Evolutionary conservation across 2,113 vertebrate species (phyloP).

Genomic region (Mirza zaza): DNA sequence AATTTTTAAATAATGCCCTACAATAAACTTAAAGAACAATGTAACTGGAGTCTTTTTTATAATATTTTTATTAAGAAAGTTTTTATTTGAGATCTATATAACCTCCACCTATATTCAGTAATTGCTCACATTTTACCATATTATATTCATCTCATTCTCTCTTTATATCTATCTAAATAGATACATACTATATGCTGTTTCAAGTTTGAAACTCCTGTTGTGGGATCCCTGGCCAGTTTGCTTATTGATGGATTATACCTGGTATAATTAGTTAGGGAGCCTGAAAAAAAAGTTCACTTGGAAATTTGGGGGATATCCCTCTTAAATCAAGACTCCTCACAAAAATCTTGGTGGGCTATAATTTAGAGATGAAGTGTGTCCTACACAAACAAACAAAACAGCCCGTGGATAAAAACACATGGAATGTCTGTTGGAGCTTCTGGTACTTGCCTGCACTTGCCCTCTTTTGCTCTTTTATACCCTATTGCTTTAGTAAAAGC

Average conservation of each 20-base stretch:
- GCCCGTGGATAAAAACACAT: no score
- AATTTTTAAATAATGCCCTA: not conserved
- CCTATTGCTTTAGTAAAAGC: not conserved
- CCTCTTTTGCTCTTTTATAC: not conserved
- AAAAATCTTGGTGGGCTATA: not conserved
- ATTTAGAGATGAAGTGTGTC: not conserved
- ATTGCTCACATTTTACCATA: not conserved
- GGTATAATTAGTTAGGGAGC: not conserved
- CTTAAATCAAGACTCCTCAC: not conserved
- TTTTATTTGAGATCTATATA: not conserved
- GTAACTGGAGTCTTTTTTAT: not conserved
- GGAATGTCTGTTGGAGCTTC: not conserved
- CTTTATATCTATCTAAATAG: not conserved
- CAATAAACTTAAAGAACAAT: not conserved
- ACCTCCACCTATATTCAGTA: not conserved
- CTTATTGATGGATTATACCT: not conserved
- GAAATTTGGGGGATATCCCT: not conserved
- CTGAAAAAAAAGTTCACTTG: no score
- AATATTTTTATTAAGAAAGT: not conserved
- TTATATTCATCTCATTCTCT: not conserved
- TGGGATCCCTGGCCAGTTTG: accelerated
- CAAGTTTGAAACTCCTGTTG: not conserved
- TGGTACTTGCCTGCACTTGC: not conserved
- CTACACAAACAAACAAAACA: not conserved
- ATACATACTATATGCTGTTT: not conserved